These are phyloP conservation scores for Hydrolagus affinis DNA, from an alignment of 2,113 vertebrate genomes.

Conservation along the genomic window DNA sequence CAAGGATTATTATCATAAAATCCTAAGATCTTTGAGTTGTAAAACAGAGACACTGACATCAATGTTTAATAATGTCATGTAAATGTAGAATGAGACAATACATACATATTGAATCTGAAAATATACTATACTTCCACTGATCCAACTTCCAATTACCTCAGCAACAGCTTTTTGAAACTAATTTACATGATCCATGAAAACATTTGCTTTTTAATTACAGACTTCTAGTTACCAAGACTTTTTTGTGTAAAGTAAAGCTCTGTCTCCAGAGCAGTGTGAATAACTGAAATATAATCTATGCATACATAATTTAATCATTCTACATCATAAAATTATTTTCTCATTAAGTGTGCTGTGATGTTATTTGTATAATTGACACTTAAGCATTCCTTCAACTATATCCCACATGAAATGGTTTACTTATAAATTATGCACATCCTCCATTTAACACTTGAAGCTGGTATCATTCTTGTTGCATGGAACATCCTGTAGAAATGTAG, in stretches of 20 bases:
- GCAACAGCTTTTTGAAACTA: background rate
- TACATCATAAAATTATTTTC: background rate
- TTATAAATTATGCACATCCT: background rate
- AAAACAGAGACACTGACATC: background rate
- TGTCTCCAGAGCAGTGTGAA: background rate
- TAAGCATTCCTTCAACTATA: background rate
- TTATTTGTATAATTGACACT: conserved; percentile 14
- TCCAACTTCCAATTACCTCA: background rate
- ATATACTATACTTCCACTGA: background rate
- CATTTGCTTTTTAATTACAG: background rate
- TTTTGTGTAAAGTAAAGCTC: background rate
- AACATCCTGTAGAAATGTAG: background rate
- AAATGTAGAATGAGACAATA: background rate
- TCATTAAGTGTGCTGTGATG: background rate
- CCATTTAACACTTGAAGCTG: background rate
- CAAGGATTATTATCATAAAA: background rate
- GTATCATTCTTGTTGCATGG: background rate
- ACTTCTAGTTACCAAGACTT: background rate
- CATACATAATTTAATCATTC: background rate
- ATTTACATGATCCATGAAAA: background rate
- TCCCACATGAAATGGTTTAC: background rate
- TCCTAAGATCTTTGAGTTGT: background rate
- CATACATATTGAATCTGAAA: background rate
- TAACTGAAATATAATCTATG: background rate
- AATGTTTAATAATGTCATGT: background rate